Base-by-base conservation (phyloP, 2,888 invertebrate genomes). In the Mycalesis mineus region DNA sequence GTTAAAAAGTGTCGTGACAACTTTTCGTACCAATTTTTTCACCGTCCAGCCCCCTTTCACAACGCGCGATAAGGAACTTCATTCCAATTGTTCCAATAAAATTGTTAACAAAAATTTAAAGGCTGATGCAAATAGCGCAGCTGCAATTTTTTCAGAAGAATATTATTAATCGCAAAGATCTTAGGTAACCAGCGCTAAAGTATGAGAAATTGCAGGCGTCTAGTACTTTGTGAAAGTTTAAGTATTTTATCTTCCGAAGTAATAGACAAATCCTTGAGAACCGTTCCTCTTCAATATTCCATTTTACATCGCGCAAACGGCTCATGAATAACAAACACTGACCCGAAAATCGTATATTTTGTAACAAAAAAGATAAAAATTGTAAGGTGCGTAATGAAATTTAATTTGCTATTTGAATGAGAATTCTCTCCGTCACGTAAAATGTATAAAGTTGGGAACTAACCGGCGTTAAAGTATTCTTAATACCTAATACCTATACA, bases 271-370 rank as follows among this genome's bases (percentile, higher is more conserved):
- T 48, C 17, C 36, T 11, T 15, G 17, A 36, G 31, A 9, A 15
- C 14, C 7, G 29, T 42, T 37, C 14, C 42, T 41, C 33, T 36
- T 51, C 44, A 51, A 51, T 14, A 52, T 52, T 37, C 13, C 28
- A 52, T 52, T 47, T 47, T 13, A 14, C 14, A 49, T 42, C 29
- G 49, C 31, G 17, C 31, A 37, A 36, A 42, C 42, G 36, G 11
- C 8, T 50, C 49, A 41, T 58, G 54, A 58, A 58, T 58, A 58
- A 54, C 31, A 52, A 54, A 42, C 28, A 31, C 14, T 45, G 29
- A 15, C 6, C 29, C 17, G 17, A 50, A 44, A 49, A 39, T 31
- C 36, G 14, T 49, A 49, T 42, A 49, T 50, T 49, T 13, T 17
- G 9, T 13, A 41, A 36, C 14, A 36, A 42, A 45, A 44, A 47